Evolutionary conservation across 2,113 vertebrate genomes (phyloP).

Genomic region (Excalfactoria chinensis): DNA sequence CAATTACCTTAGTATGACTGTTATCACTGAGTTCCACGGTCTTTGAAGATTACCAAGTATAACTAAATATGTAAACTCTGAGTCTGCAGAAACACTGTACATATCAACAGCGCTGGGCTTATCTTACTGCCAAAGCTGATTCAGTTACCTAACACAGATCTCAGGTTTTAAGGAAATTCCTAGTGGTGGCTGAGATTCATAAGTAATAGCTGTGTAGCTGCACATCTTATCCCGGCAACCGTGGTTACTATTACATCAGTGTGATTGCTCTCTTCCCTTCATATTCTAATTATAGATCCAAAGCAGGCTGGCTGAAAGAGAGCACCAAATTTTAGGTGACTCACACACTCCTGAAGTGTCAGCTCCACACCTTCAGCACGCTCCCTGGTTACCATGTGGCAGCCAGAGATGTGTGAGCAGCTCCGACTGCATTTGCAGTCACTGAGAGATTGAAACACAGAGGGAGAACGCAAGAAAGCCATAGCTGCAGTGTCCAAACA

Average conservation of each 20-base stretch:
- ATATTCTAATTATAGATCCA: background rate
- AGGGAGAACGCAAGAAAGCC: background rate
- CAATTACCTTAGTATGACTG: background rate
- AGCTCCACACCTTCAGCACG: background rate
- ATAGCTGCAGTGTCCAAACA: background rate
- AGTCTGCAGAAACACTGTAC: background rate
- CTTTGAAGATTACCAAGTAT: background rate
- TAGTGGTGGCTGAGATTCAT: background rate
- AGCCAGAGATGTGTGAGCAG: background rate
- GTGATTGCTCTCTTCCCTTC: background rate
- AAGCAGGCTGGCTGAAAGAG: background rate
- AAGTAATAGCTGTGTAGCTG: background rate
- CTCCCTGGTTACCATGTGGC: background rate
- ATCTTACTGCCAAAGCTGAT: conserved; percentile 20
- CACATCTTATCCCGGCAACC: background rate
- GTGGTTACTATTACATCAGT: background rate
- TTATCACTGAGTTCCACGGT: background rate
- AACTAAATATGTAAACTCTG: background rate
- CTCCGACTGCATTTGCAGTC: background rate
- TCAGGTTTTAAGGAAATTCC: background rate
- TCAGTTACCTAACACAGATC: background rate
- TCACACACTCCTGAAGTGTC: background rate
- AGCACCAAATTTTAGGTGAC: background rate
- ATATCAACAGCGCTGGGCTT: background rate
- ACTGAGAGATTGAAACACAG: background rate